phyloP scores from a whole-genome alignment of 1,140 invertebrate species.

The Stegodyphus mimosarum region DNA sequence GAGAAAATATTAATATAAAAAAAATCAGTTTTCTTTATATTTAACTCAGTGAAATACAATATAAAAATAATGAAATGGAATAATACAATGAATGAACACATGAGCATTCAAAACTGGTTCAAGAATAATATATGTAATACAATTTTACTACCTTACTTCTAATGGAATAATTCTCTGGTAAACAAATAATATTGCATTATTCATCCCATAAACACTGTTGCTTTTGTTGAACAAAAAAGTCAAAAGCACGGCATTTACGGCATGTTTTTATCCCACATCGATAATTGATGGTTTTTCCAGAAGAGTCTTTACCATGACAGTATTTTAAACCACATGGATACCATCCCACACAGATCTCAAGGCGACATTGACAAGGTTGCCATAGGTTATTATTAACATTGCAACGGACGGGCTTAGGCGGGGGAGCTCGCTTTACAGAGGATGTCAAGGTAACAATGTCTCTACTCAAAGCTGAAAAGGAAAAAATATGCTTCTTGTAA shows the following conservation, averaged over 20 bases:
- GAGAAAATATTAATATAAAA: too few species aligned
- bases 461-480: slow-evolving; percentile 58
- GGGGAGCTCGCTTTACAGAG: slow-evolving; percentile 65
- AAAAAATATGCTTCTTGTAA: background rate
- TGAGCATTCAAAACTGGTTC: too few species aligned
- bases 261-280: slow-evolving; percentile 96
- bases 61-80: too few species aligned
- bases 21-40: background rate
- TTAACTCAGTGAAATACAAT: background rate
- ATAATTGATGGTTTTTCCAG: slow-evolving; percentile 77
- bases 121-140: too few species aligned
- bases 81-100: too few species aligned
- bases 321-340: slow-evolving; percentile 95
- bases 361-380: slow-evolving; percentile 79
- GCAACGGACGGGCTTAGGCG: slow-evolving; percentile 66
- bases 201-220: slow-evolving; percentile 86
- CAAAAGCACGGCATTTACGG: slow-evolving; percentile 86
- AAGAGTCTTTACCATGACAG: slow-evolving; percentile 80
- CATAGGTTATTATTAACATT: slow-evolving; percentile 65
- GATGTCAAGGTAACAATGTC: slow-evolving; percentile 62
- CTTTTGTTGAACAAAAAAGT: slow-evolving; percentile 84
- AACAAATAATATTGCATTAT: slow-evolving; percentile 3
- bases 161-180: background rate
- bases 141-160: background rate
- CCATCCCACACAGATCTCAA: slow-evolving; percentile 87